Evolutionary conservation across 2,113 vertebrate genomes (phyloP).

Genomic region (Crotalus helleri): DNA sequence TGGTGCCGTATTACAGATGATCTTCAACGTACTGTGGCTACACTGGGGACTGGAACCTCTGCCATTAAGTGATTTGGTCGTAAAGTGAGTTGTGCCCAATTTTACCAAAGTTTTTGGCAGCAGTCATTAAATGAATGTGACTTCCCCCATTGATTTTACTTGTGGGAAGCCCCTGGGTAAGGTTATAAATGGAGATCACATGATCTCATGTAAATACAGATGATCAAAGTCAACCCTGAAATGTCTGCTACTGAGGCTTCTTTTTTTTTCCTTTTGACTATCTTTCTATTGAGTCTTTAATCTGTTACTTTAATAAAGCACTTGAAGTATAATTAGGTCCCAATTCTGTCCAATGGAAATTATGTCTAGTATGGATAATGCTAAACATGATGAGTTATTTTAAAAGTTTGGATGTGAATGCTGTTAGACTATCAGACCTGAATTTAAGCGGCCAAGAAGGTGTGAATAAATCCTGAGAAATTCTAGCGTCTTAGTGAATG

Average conservation of each 20-base stretch:
- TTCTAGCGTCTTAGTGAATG: background rate
- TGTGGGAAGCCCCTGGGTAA: background rate
- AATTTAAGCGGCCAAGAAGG: background rate
- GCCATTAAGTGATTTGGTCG: too few relatives aligned
- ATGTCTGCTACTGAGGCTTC: fast-evolving
- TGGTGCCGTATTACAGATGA: background rate
- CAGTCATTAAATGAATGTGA: background rate
- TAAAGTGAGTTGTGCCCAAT: background rate
- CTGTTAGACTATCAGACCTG: background rate
- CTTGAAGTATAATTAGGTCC: background rate
- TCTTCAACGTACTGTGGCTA: too few relatives aligned
- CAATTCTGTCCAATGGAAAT: background rate
- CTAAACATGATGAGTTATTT: background rate
- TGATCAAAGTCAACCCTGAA: constrained; percentile 18
- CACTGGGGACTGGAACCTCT: too few relatives aligned
- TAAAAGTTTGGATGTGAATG: background rate
- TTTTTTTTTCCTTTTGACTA: background rate
- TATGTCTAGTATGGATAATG: background rate
- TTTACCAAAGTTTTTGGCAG: constrained; percentile 5
- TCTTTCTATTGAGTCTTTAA: background rate
- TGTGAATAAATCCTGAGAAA: background rate
- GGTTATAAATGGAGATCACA: background rate
- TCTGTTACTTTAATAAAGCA: background rate
- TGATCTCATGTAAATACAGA: background rate
- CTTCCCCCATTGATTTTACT: background rate